Conservation (phyloP, 2,797 vertebrate genomes). For the Alfaro cultratus region DNA sequence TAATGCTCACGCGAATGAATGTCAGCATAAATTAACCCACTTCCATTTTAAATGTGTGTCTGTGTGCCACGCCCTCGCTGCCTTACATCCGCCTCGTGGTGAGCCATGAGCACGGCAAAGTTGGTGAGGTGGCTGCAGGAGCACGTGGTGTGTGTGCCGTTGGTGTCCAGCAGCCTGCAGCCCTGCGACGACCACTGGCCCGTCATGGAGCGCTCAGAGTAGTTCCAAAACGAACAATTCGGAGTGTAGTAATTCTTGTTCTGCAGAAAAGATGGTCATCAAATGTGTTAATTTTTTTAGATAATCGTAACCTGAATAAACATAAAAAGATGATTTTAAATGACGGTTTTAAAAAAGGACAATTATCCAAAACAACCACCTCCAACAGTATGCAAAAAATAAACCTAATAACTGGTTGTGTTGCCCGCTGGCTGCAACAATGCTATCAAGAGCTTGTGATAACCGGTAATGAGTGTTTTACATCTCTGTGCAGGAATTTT, state of each 20-base stretch:
- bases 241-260: slow-evolving; percentile 91
- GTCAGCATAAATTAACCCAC: slow-evolving; percentile 66
- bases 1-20: slow-evolving; percentile 46
- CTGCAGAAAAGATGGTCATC: slow-evolving; percentile 62
- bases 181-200: slow-evolving; percentile 96
- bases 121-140: slow-evolving; percentile 97
- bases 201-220: slow-evolving; percentile 93
- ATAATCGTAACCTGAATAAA: background rate
- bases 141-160: slow-evolving; percentile 92
- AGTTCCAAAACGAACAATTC: slow-evolving; percentile 98
- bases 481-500: background rate
- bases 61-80: slow-evolving; percentile 40
- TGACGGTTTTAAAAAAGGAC: background rate
- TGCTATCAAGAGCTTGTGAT: background rate
- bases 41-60: slow-evolving; percentile 36
- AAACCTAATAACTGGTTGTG: background rate
- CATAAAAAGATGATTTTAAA: background rate
- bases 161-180: slow-evolving; percentile 89
- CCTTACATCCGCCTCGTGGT: slow-evolving; percentile 87
- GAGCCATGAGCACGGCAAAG: slow-evolving; percentile 94
- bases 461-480: background rate
- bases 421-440: background rate
- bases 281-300: background rate
- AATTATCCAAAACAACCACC: background rate
- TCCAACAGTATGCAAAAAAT: background rate